Base-by-base conservation (phyloP, 2,113 vertebrate species). In the Myrmecophaga tridactyla region DNA sequence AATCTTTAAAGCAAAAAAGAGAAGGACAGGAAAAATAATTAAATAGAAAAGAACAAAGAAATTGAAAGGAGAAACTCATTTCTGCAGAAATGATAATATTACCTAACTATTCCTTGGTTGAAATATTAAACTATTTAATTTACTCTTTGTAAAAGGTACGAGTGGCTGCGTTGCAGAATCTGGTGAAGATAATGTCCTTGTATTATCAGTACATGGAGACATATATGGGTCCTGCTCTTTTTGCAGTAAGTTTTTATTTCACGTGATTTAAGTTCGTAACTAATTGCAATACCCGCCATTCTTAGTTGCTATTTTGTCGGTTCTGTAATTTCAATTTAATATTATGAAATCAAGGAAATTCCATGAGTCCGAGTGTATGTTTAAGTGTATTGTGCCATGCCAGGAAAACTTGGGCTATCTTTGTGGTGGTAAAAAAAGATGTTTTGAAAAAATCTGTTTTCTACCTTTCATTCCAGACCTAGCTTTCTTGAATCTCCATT, bases 121-220 rank as follows among this genome's bases (percentile, higher is more conserved):
- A 60, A 18, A 9, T 34, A 27, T n/a, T 46, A 77, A 4, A 27
- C 23, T 31, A 39, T 67, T 15, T 67, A 56, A 60, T 92, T 8
- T 34, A 0, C 63, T 76, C 27, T 86, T 69, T 75, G 0, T 20
- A 69, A 43, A 97, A 99, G 99, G 99, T 99, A 95, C 98, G 99
- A 65, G 99, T 99, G 98, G 99, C 99, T 90, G 99, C 99, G 43
- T 96, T 99, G 41, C 99, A 99, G 98, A 99, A 99, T 97, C 97
- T 99, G 98, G 99, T 99, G 98, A 99, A 99, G 98, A 99, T 99
- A 92, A 99, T 99, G 99, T 99, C 99, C 70, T 98, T 99, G 89
- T 99, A 99, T 96, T 99, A 99, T 53, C 99, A 99, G 94, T 99
- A 99, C 86, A 99, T 99, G 99, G 99, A 99, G 98, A 99, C 99